Conservation (phyloP, 1,140 invertebrate genomes). For the Ceratina calcarata region DNA sequence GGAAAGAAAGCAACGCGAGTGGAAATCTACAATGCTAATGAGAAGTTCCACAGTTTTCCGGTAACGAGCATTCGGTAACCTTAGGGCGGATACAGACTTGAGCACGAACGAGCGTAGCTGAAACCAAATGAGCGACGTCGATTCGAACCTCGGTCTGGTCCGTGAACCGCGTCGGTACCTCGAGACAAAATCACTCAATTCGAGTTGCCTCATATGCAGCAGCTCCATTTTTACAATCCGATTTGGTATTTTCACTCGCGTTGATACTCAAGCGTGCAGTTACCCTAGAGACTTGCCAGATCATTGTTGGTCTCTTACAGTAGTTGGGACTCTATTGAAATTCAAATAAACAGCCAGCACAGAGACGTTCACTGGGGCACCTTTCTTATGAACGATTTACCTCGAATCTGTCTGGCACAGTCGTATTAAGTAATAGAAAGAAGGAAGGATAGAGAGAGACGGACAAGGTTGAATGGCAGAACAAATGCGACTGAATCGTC, state of each 20-base stretch:
- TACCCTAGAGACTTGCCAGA: background rate
- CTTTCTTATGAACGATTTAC: slow-evolving; percentile 58
- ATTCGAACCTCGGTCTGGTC: background rate
- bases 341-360: slow-evolving; percentile 48
- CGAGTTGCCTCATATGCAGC: too few species aligned
- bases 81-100: too few species aligned
- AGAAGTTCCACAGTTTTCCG: slow-evolving; percentile 24
- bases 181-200: too few species aligned
- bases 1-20: slow-evolving; percentile 5
- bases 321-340: slow-evolving; percentile 29
- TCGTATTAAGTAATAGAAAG: slow-evolving; percentile 22
- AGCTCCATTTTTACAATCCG: too few species aligned
- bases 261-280: too few species aligned
- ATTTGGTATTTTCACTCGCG: too few species aligned
- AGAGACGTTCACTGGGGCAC: slow-evolving; percentile 10
- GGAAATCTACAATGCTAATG: slow-evolving; percentile 40
- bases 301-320: background rate
- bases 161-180: background rate
- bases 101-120: too few species aligned
- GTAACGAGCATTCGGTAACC: slow-evolving; percentile 15
- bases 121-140: too few species aligned
- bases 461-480: background rate
- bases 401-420: slow-evolving; percentile 22
- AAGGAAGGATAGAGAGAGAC: slow-evolving; percentile 23
- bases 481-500: slow-evolving; percentile 42